Evolutionary conservation across 2,797 vertebrate species (phyloP), one percentile per base, ranked within the genome.

Genomic region (Xenentodon cancila): DNA sequence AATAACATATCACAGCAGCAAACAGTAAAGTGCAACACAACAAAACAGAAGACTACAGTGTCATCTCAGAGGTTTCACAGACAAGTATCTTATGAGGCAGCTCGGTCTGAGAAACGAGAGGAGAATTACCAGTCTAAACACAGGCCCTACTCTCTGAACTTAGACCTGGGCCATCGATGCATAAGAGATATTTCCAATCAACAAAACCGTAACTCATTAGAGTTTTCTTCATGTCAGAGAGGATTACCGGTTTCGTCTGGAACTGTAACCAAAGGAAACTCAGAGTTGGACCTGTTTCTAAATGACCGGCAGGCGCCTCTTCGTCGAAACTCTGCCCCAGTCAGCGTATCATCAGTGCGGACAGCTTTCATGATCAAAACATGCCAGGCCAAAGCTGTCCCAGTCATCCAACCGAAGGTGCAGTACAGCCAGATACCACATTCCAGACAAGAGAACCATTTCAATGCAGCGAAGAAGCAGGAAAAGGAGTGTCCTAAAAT

Each of bases 291-390:
- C 47, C 57, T 91, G 71, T 94, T 94, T 30, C 89, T 94, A 27
- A 88, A 60, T 6, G 88, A 92, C 43, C 82, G 86, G 0, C 92
- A 91, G 75, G 93, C 92, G 1, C 92, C 95, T 0, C 91, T 96
- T 22, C 95, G 97, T 6, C 93, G 97, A 22, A 99, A 99, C 77
- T 99, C 97, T 0, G 97, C 96, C 20, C 98, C 98, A 0, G 94
- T 99, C 70, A 98, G 97, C 0, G 98, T 99, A 67, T 95, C 97
- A 0, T 97, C 98, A 0, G 94, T 99, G 77, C 93, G 96, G 68
- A 97, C 97, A 2, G 96, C 98, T 21, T 98, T 97, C 87, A 98
- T 98, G 96, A 95, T 99, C 30, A 98, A 97, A 87, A 97, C 97
- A 9, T 97, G 96, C 83, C 97, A 98, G 80, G 97, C 96, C 62